Evolutionary conservation across 2,888 invertebrate species (phyloP), one percentile per base, ranked within the genome.

Genomic region (Ctena decussata): DNA sequence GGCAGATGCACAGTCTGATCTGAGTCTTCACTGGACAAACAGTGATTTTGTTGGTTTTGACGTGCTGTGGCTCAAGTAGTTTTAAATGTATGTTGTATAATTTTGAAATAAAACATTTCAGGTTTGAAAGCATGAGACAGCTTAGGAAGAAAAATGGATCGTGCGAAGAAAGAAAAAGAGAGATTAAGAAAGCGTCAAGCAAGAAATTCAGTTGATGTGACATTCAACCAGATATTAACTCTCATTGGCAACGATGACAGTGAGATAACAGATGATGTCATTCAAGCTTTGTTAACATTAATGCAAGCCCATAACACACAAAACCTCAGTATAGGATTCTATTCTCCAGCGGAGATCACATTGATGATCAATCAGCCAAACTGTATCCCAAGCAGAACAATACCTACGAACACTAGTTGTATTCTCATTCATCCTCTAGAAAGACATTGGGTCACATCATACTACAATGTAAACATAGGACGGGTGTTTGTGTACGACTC

Each of bases 401-500:
- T 77, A 65, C 70, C 77, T 60, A 27, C 41, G 24, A 49, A 69
- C 35, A 69, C 39, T 32, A 41, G 69, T n/a, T 77, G 44, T 41
- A 24, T 77, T 69, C 65, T 69, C 57, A 77, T 77, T 27, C 65
- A 77, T 57, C 77, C 69, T 44, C 57, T 77, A 35, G 41, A 32
- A 46, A 69, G 77, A 69, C 77, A 77, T 69, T 77, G 77, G 39
- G 69, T 77, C 18, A 77, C 77, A n/a, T 77, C 70, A 30, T 77
- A 69, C 35, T 77, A 77, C 18, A 69, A 69, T 77, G 69, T 65
- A 24, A n/a, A 77, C 44, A 69, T n/a, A 37, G 69, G 57, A 39
- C 35, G 27, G 24, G 11, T 77, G 6, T 69, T 3, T 69, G 35
- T 77, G 35, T 77, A 69, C 46, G 70, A 77, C 57, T 69, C 70